These are phyloP conservation scores for Antennarius striatus DNA, from an alignment of 2,113 vertebrate species.

Conservation along the genomic window DNA sequence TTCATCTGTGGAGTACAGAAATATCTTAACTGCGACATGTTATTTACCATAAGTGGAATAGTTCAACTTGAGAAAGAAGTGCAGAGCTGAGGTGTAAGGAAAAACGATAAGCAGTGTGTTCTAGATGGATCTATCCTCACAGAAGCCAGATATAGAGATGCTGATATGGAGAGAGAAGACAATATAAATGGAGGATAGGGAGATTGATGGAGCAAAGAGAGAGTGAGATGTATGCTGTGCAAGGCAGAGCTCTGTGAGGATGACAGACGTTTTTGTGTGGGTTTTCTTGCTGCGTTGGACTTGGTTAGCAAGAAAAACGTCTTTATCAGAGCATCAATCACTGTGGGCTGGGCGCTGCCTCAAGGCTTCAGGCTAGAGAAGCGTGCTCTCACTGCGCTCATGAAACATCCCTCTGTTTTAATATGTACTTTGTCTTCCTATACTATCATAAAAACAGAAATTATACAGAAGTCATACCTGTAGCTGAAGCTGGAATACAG, in stretches of 20 bases:
- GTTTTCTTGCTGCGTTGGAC: constrained; percentile 36
- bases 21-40: not conserved
- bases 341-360: constrained; percentile 58
- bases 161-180: constrained; percentile 35
- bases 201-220: constrained; percentile 48
- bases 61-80: constrained; percentile 18
- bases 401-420: not conserved
- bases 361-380: constrained; percentile 48
- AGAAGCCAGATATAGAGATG: constrained; percentile 45
- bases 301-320: constrained; percentile 36
- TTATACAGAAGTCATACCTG: too few relatives aligned
- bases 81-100: constrained; percentile 3
- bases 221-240: constrained; percentile 41
- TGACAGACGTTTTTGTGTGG: constrained; percentile 47
- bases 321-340: constrained; percentile 59
- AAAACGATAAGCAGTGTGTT: constrained; percentile 31
- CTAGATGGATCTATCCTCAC: constrained; percentile 44
- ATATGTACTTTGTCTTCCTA: constrained; percentile 1
- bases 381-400: constrained; percentile 20
- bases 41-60: not conserved
- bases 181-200: constrained; percentile 46
- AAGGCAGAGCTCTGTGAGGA: constrained; percentile 34
- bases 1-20: constrained; percentile 3
- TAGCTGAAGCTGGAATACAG: too few relatives aligned
- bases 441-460: not conserved